phyloP scores from a whole-genome alignment of 2,888 invertebrate genomes.

The Emmelina monodactyla region DNA sequence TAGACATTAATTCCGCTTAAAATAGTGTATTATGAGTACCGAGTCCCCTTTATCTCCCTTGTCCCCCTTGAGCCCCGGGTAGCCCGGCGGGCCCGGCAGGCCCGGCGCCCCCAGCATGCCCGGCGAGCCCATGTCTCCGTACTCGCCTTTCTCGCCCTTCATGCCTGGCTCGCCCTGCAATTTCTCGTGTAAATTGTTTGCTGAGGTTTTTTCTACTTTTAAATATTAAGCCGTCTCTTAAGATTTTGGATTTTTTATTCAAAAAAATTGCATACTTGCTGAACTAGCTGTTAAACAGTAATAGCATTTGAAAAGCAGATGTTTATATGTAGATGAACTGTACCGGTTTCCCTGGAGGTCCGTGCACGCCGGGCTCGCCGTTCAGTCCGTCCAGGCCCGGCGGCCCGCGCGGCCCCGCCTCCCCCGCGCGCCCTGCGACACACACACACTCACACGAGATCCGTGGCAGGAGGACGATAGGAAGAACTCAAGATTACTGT shows the following conservation, averaged over 20 bases:
- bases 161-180: slow-evolving; percentile 80
- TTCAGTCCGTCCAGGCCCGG: slow-evolving; percentile 77
- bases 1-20: no score
- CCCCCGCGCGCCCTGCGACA: slow-evolving; percentile 74
- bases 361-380: slow-evolving; percentile 85
- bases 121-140: slow-evolving; percentile 91
- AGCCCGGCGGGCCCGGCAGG: slow-evolving; percentile 81
- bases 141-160: slow-evolving; percentile 88
- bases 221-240: no score
- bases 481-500: no score
- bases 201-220: no score
- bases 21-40: slow-evolving; percentile 74
- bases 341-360: slow-evolving; percentile 84
- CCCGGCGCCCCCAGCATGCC: slow-evolving; percentile 95
- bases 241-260: no score
- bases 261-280: no score
- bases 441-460: slow-evolving; percentile 1
- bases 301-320: no score
- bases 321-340: slow-evolving; percentile 29
- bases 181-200: no score
- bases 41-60: slow-evolving; percentile 94
- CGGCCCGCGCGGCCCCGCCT: slow-evolving; percentile 77
- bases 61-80: slow-evolving; percentile 89
- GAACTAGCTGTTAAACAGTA: no score
- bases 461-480: no score